Percentiles rank a stretch among this genome's conserved stretches.
Evolutionary conservation across 2,113 vertebrate genomes (phyloP).

Genomic region (Nibea albiflora): DNA sequence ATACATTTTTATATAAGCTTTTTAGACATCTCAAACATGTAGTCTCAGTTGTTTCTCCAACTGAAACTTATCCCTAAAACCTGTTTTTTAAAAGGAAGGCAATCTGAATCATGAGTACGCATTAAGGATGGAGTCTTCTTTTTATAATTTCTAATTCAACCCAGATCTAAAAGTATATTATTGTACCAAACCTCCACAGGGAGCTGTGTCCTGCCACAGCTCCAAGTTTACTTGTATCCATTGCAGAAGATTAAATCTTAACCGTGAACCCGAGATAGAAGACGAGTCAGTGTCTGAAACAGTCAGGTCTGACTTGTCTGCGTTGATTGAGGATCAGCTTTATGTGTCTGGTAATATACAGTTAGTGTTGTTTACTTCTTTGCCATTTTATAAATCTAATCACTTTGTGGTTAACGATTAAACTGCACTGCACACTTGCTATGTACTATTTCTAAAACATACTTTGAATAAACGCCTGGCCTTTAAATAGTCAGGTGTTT

Average conservation of each 20-base stretch:
- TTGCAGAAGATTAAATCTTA: conserved; percentile 52
- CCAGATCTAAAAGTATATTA: conserved; percentile 57
- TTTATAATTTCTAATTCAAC: conserved; percentile 57
- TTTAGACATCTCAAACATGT: conserved; percentile 76
- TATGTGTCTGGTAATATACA: conserved; percentile 69
- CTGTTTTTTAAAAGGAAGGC: conserved; percentile 64
- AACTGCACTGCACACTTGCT: conserved; percentile 81
- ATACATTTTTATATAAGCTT: conserved; percentile 84
- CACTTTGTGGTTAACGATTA: conserved; percentile 77
- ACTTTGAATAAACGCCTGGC: conserved; percentile 70
- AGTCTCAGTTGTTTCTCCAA: conserved; percentile 72
- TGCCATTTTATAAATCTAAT: conserved; percentile 75
- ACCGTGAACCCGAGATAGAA: conserved; percentile 41
- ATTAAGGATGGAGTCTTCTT: conserved; percentile 62
- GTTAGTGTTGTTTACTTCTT: conserved; percentile 74
- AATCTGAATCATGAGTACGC: conserved; percentile 63
- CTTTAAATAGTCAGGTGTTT: conserved; percentile 65
- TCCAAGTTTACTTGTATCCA: conserved; percentile 54
- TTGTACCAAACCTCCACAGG: conserved; percentile 55
- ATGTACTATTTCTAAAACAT: conserved; percentile 69
- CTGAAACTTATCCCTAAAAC: conserved; percentile 51
- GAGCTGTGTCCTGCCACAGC: conserved; percentile 50
- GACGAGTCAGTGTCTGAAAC: conserved; percentile 37
- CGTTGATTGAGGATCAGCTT: conserved; percentile 69
- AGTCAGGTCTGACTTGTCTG: conserved; percentile 43